Evolutionary conservation across 2,888 invertebrate genomes (phyloP).

Genomic region (Leptinotarsa haldemani): DNA sequence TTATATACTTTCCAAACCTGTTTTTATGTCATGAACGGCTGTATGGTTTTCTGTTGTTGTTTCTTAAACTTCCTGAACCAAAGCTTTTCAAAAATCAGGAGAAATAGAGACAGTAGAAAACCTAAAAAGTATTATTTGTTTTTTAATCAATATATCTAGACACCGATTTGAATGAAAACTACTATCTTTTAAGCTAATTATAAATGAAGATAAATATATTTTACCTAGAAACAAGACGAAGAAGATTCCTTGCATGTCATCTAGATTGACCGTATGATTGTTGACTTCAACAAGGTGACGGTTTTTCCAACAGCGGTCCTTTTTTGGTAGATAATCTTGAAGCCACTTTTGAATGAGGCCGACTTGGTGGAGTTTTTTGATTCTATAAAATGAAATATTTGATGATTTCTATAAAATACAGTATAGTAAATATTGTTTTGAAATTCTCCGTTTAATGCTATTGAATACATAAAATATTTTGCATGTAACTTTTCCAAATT

Average conservation of each 20-base stretch:
- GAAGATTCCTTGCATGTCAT: constrained; percentile 94
- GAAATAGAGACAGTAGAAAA: constrained; percentile 64
- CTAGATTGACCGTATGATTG: constrained; percentile 88
- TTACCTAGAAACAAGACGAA: constrained; percentile 85
- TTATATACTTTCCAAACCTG: neutral
- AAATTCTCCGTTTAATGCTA: too few relatives aligned
- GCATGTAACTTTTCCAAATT: too few relatives aligned
- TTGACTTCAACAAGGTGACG: constrained; percentile 75
- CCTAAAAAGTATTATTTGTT: constrained; percentile 62
- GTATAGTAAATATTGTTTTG: neutral
- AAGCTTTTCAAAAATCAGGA: constrained; percentile 67
- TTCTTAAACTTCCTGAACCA: constrained; percentile 63
- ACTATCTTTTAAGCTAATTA: neutral
- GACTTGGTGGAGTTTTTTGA: constrained; percentile 84
- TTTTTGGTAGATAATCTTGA: constrained; percentile 78
- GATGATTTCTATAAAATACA: neutral
- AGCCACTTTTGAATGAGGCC: constrained; percentile 89
- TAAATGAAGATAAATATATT: neutral
- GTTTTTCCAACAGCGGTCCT: constrained; percentile 82
- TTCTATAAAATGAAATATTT: constrained; percentile 66
- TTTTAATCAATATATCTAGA: neutral
- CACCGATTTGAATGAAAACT: neutral
- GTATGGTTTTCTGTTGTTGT: constrained; percentile 67
- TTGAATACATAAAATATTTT: too few relatives aligned
- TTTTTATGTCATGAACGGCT: constrained; percentile 64